Evolutionary conservation across 2,888 invertebrate genomes (phyloP).

Genomic region (Pseudococcus viburni): DNA sequence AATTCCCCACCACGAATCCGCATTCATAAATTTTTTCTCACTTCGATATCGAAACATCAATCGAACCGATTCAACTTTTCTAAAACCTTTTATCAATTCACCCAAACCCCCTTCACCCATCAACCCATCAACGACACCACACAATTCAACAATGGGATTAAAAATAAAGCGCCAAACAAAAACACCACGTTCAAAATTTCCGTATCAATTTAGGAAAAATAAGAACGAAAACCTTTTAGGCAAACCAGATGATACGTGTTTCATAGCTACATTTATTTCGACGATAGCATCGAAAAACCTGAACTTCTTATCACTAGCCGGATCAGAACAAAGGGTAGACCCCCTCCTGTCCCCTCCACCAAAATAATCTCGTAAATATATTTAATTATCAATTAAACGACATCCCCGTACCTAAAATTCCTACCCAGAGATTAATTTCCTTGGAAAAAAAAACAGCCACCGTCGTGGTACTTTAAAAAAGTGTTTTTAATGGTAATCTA

Average conservation of each 20-base stretch:
- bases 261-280: not conserved
- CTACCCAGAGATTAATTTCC: too few species aligned
- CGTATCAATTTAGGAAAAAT: not conserved
- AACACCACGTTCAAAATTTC: not conserved
- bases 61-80: not conserved
- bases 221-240: not conserved
- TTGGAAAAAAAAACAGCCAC: too few species aligned
- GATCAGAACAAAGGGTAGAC: not conserved
- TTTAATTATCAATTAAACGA: constrained; percentile 7
- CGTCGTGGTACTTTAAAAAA: not conserved
- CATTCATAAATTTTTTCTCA: too few species aligned
- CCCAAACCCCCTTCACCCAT: not conserved
- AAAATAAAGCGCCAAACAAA: not conserved
- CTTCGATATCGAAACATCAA: not conserved
- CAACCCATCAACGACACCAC: not conserved
- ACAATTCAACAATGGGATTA: not conserved
- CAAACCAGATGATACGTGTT: constrained; percentile 33
- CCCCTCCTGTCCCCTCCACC: not conserved
- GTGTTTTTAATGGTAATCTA: not conserved
- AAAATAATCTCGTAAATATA: constrained; percentile 15
- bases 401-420: not conserved
- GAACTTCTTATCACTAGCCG: not conserved
- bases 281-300: not conserved
- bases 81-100: not conserved
- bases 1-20: too few species aligned